Evolutionary conservation across 2,113 vertebrate species (phyloP).

Genomic region (Hippolais icterina): DNA sequence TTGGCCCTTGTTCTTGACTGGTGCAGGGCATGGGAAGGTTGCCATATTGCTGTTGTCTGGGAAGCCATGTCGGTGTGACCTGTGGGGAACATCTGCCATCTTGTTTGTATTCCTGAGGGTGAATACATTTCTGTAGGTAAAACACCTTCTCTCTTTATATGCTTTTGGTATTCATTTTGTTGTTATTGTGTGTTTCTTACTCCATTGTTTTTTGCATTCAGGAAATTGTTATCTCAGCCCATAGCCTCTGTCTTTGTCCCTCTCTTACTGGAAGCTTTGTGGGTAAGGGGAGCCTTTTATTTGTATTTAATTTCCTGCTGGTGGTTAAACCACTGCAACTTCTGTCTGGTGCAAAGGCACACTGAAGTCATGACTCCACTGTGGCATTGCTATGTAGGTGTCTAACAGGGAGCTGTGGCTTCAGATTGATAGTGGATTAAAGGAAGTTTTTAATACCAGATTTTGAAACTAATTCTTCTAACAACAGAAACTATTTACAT

Average conservation of each 20-base stretch:
- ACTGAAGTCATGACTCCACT: not conserved
- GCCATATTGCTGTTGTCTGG: not conserved
- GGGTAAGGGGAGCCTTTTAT: not conserved
- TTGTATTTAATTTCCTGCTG: not conserved
- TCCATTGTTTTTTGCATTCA: not conserved
- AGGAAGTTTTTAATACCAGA: not conserved
- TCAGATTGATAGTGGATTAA: not conserved
- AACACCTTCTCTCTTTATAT: not conserved
- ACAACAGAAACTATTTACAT: not conserved
- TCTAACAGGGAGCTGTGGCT: not conserved
- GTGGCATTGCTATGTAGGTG: not conserved
- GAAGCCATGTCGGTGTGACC: not conserved
- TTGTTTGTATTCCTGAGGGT: not conserved
- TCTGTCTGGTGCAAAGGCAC: not conserved
- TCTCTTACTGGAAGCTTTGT: not conserved
- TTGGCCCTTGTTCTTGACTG: not conserved
- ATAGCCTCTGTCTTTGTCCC: not conserved
- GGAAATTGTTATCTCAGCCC: not conserved
- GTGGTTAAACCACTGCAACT: not conserved
- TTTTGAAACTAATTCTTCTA: not conserved
- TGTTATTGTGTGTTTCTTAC: not conserved
- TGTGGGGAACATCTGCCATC: accelerated
- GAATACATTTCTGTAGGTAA: too few species aligned
- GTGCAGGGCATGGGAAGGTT: not conserved
- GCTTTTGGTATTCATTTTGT: not conserved